Evolutionary conservation across 2,113 vertebrate species (phyloP), one percentile per base, ranked within the genome.

Genomic region (Anguilla japonica): DNA sequence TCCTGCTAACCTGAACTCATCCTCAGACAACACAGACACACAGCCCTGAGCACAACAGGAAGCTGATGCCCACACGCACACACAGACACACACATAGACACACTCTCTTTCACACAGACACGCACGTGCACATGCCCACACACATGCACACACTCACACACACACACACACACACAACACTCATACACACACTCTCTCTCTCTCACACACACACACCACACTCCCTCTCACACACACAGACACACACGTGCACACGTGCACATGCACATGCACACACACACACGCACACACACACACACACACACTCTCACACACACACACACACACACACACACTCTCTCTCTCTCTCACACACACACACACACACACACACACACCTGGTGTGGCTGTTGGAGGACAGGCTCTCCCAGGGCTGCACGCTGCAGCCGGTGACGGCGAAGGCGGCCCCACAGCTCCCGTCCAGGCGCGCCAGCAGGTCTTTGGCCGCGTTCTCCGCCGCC

Each of bases 361-460:
- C 39, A 80, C 29, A 41, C 41, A 50, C 50, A 57, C 14, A 22
- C 53, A 39, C 82, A 81, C 93, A 97, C 97, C 97, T 98, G 84
- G 97, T 97, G 87, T 97, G 97, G 91, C 97, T 98, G 92, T 97
- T 97, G 88, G 97, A 97, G 6, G 96, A 97, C 22, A 97, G 93
- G 87, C 96, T 97, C 91, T 98, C 96, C 97, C 97, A 97, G 40
- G 96, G 97, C 88, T 97, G 97, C 22, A 94, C 92, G 0, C 92
- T 96, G 80, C 96, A 97, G 60, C 96, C 94, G 0, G 95, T 92
- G 85, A 97, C 92, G 0, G 96, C 93, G 18, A 95, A 97, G 43
- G 95, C 94, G 8, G 95, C 97, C 1, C 96, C 96, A 2, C 97
- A 98, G 95, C 96, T 97, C 63, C 97, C 96, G 0, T 98, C 97